Conservation (phyloP, 2,888 invertebrate genomes). For the Erebia aethiops region DNA sequence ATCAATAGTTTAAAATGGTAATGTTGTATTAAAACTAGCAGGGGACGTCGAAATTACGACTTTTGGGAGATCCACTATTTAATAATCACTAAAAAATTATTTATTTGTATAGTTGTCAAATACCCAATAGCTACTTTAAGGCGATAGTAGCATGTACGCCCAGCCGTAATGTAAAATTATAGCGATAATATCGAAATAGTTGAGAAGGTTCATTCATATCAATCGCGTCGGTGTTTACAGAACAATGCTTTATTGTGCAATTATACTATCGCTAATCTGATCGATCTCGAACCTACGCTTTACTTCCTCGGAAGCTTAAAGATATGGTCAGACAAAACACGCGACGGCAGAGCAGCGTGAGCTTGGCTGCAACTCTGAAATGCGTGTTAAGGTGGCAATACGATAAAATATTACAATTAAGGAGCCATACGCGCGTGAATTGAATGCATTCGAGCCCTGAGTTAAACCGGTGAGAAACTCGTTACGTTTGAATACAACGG, state of each 20-base stretch:
- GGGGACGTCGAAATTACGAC: too few species aligned
- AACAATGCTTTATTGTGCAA: constrained; percentile 77
- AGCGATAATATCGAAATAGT: constrained; percentile 59
- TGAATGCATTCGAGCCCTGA: too few species aligned
- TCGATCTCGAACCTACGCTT: constrained; percentile 53
- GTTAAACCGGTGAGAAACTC: too few species aligned
- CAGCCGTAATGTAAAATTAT: constrained; percentile 42
- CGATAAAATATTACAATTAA: too few species aligned
- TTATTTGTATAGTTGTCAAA: too few species aligned
- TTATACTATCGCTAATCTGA: constrained; percentile 73
- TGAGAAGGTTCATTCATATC: constrained; percentile 69
- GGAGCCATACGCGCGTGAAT: too few species aligned
- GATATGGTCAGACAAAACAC: constrained; percentile 9
- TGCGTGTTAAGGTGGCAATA: neutral
- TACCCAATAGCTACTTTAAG: neutral
- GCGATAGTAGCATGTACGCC: neutral
- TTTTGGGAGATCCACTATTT: too few species aligned
- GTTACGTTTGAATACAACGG: too few species aligned
- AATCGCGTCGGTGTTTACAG: constrained; percentile 54
- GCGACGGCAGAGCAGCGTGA: neutral
- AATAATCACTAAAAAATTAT: too few species aligned
- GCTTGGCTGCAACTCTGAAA: neutral
- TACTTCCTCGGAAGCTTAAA: constrained; percentile 40
- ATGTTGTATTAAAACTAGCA: too few species aligned
- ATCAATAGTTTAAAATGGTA: too few species aligned